Percentiles rank a stretch among this genome's conserved stretches.
Conservation (phyloP, 2,888 invertebrate species). For the Drosophila maculinotata region DNA sequence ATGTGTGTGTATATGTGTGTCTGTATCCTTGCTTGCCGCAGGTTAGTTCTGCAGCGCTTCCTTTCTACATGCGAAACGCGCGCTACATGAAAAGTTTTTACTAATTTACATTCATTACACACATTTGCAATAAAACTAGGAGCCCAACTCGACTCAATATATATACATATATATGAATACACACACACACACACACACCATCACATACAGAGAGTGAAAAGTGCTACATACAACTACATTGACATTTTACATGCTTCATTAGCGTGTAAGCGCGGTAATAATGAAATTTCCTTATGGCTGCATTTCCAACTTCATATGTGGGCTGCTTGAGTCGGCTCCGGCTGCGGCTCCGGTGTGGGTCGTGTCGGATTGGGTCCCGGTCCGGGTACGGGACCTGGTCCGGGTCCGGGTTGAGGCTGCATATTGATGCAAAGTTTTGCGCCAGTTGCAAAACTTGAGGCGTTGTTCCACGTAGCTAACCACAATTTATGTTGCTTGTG, state of each 20-base stretch:
- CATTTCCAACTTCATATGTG: constrained; percentile 57
- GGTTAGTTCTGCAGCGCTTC: constrained; percentile 65
- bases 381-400: neutral
- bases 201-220: constrained; percentile 15
- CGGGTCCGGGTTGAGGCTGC: constrained; percentile 31
- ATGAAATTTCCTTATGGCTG: constrained; percentile 81
- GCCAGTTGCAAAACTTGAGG: constrained; percentile 66
- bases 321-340: neutral
- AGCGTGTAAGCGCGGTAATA: constrained; percentile 81
- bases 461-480: constrained; percentile 56
- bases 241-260: constrained; percentile 82
- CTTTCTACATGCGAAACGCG: constrained; percentile 46
- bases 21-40: constrained; percentile 67
- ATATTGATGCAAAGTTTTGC: constrained; percentile 75
- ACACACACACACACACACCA: constrained; percentile 11
- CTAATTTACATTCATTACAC: constrained; percentile 83
- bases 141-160: constrained; percentile 59
- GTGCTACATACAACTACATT: constrained; percentile 64
- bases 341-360: neutral
- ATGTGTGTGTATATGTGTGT: neutral
- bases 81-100: constrained; percentile 71
- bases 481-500: constrained; percentile 70
- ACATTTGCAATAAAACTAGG: constrained; percentile 81
- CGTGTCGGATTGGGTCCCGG: neutral
- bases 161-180: constrained; percentile 10